A percentile compares a stretch with the other conserved stretches of the same genome.
Conservation (phyloP, 2,797 vertebrate genomes). For the Oceanodroma leucorhoa region DNA sequence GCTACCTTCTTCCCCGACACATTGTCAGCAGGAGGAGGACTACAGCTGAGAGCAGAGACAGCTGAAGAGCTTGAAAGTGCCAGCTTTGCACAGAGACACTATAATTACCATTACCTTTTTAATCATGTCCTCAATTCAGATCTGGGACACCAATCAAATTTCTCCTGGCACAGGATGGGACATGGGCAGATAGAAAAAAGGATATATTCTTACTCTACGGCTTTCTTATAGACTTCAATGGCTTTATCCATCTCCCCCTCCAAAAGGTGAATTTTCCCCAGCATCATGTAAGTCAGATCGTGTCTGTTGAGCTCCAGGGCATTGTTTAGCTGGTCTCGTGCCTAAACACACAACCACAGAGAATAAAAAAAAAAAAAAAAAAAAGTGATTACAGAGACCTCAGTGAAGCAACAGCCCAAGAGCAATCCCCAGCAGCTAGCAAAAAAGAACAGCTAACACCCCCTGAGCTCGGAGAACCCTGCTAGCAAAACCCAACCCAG, state of each 20-base stretch:
- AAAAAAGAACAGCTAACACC: background rate
- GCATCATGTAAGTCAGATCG: conserved; percentile 89
- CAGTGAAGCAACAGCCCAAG: background rate
- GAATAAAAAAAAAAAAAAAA: background rate
- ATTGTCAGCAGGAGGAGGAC: background rate
- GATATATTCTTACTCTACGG: conserved; percentile 86
- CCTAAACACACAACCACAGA: conserved; percentile 73
- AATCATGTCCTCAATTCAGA: background rate
- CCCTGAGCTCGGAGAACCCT: background rate
- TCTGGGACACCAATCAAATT: background rate
- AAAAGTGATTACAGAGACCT: background rate
- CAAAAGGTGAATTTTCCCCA: conserved; percentile 90
- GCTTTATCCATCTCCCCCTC: conserved; percentile 87
- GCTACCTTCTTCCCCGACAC: background rate
- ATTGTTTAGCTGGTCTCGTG: conserved; percentile 86
- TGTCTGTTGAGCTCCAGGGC: conserved; percentile 90
- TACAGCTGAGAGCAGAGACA: background rate
- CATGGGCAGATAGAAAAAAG: background rate
- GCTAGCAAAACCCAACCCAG: background rate
- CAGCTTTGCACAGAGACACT: conserved; percentile 6
- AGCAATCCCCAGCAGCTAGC: background rate
- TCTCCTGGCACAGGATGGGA: background rate
- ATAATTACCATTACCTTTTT: conserved; percentile 23
- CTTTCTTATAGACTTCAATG: conserved; percentile 89
- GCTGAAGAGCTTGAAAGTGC: background rate